Percentiles rank a stretch among this genome's conserved stretches.
Conservation (phyloP, 2,888 invertebrate genomes). For the Pterobdella sp. region DNA sequence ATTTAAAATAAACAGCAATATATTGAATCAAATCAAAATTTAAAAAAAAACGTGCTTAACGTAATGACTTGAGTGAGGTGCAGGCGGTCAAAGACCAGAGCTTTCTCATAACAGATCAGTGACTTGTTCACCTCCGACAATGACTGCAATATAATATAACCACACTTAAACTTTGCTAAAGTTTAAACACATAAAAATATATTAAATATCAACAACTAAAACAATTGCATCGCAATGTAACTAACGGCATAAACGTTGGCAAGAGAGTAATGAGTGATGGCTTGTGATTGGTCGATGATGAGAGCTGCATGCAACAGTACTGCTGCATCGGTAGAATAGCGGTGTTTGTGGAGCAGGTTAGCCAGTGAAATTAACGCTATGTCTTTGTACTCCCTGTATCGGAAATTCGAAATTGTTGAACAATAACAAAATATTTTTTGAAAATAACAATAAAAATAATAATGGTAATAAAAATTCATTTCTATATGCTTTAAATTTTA, state of each 20-base stretch:
- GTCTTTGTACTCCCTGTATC: slow-evolving; percentile 62
- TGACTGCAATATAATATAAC: slow-evolving; percentile 42
- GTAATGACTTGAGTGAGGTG: slow-evolving; percentile 7
- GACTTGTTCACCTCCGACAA: slow-evolving; percentile 64
- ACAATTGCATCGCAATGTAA: neutral
- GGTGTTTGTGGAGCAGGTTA: slow-evolving; percentile 63
- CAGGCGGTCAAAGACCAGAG: slow-evolving; percentile 59
- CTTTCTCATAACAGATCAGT: slow-evolving; percentile 61
- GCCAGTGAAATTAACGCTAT: slow-evolving; percentile 68
- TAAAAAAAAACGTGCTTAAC: too few relatives aligned
- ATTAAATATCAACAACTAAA: neutral
- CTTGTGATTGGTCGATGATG: slow-evolving; percentile 61
- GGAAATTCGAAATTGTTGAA: slow-evolving; percentile 20
- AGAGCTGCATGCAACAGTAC: slow-evolving; percentile 66
- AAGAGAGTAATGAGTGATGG: slow-evolving; percentile 58
- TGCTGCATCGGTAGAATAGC: slow-evolving; percentile 64
- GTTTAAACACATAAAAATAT: neutral
- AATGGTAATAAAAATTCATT: neutral
- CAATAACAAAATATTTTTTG: neutral
- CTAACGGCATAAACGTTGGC: slow-evolving; percentile 64
- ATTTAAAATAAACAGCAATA: too few relatives aligned
- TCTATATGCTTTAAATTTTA: too few relatives aligned
- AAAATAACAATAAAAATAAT: neutral
- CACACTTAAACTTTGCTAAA: neutral
- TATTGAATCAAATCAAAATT: too few relatives aligned